Base-by-base conservation (phyloP, 1,140 invertebrate genomes). In the Neodiprion fabricii region DNA sequence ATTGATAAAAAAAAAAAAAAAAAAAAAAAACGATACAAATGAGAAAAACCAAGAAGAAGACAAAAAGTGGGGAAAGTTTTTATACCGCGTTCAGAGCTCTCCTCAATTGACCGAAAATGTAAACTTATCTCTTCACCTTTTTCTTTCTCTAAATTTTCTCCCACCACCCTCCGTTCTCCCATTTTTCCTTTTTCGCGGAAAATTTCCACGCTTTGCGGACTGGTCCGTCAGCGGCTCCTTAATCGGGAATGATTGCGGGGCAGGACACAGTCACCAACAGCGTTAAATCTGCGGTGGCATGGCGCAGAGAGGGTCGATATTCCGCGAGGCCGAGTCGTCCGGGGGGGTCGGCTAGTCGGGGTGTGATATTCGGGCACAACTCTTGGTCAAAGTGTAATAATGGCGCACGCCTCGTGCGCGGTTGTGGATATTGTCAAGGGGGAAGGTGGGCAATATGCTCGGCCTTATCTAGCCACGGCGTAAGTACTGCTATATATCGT, bases 341-440 rank as follows among this genome's bases (percentile, higher is more conserved):
- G 53, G 53, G 53, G 53, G 53, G n/a, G 53, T 17, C 5, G 53
- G 53, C 9, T 12, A 61, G n/a, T 61, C 11, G n/a, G 53, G 53
- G 53, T 61, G 28, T 61, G 53, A 61, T 61, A 61, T 61, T 61
- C 53, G 53, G 53, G 53, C 53, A 61, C 53, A 61, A 61, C 53
- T 61, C 53, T 61, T 61, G 53, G 53, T 17, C 53, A 61, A 17
- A 61, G 53, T 61, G 11, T 61, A 61, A 61, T 61, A 61, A 61
- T 61, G 53, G 53, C 53, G 53, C 7, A 61, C 53, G 53, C 53
- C n/a, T 61, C 11, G 28, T 40, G 28, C 28, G 28, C 28, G 28
- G 28, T 40, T 40, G 28, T 3, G 53, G 53, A 61, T 61, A 61
- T 61, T 61, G 53, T 17, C 53, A 9, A 61, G 11, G 53, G 11